These are phyloP conservation scores for Osmoderma eremita DNA, from an alignment of 2,888 invertebrate species.

Conservation along the genomic window DNA sequence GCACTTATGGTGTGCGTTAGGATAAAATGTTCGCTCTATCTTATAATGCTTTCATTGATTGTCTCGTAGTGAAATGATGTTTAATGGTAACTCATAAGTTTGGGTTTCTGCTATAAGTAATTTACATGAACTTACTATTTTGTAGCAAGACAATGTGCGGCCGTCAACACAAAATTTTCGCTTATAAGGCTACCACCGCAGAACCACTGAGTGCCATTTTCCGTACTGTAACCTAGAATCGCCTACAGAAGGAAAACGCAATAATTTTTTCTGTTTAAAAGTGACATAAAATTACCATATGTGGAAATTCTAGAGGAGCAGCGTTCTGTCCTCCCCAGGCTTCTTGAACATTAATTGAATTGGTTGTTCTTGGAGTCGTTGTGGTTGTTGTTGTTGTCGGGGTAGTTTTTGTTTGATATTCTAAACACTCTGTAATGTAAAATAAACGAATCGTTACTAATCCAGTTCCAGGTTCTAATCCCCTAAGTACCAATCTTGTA, in stretches of 20 bases:
- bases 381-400: background rate
- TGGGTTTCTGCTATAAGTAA: too few species aligned
- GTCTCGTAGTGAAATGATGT: too few species aligned
- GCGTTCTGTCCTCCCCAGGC: slow-evolving; percentile 17
- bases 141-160: slow-evolving; percentile 70
- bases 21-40: too few species aligned
- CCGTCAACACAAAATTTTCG: slow-evolving; percentile 71
- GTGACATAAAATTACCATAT: slow-evolving; percentile 36
- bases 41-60: too few species aligned
- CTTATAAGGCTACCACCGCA: slow-evolving; percentile 77
- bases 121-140: slow-evolving; percentile 46
- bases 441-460: too few species aligned
- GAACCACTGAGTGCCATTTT: slow-evolving; percentile 61
- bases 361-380: background rate
- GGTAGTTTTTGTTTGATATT: slow-evolving; percentile 16
- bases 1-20: too few species aligned
- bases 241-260: slow-evolving; percentile 48
- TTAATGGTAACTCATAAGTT: too few species aligned
- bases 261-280: background rate
- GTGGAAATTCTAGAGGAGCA: slow-evolving; percentile 34
- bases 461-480: too few species aligned
- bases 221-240: slow-evolving; percentile 55
- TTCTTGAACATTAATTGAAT: background rate
- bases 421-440: slow-evolving; percentile 38
- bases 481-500: too few species aligned